Base-by-base conservation (phyloP, 37 sponge, comb jelly and placozoan genomes). In the Haliclona indistincta region DNA sequence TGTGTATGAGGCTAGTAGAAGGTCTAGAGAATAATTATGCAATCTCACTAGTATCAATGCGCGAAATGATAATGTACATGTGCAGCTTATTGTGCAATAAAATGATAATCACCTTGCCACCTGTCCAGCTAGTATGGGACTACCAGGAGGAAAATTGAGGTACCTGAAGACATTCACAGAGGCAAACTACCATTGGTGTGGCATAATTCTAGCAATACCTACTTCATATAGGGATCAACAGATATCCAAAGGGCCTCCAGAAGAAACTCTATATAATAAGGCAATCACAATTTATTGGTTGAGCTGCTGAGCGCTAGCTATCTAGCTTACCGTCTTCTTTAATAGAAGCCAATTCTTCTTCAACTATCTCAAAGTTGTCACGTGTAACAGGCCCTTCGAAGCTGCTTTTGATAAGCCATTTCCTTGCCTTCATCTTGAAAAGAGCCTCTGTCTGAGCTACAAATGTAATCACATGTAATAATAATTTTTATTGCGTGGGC, bases 171-270 rank as follows among this genome's bases (percentile, higher is more conserved):
- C n/a, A n/a, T n/a, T n/a, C n/a, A n/a, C n/a, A n/a, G n/a, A n/a
- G n/a, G n/a, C n/a, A n/a, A n/a, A n/a, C n/a, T n/a, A n/a, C n/a
- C n/a, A n/a, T n/a, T n/a, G n/a, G n/a, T n/a, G n/a, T n/a, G n/a
- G n/a, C n/a, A n/a, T n/a, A n/a, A n/a, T n/a, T n/a, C n/a, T n/a
- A n/a, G n/a, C n/a, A n/a, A n/a, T n/a, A n/a, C 67, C 32, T 22
- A 93, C 94, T 93, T 86, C 94, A 94, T 94, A 84, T 94, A 94
- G 28, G 94, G 94, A 77, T 94, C 94, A 29, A 94, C 94, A 40
- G 88, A 74, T 22, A 86, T 64, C 81, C 88, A 94, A 29, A 71
- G 68, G 7, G 87, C 81, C 41, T 94, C 79, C 35, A 65, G 68
- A 10, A 94, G 75, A 51, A 86, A 84, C 56, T 94, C 94, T 91